phyloP scores from a whole-genome alignment of 2,797 vertebrate genomes.

The Helicolenus hilgendorfi region DNA sequence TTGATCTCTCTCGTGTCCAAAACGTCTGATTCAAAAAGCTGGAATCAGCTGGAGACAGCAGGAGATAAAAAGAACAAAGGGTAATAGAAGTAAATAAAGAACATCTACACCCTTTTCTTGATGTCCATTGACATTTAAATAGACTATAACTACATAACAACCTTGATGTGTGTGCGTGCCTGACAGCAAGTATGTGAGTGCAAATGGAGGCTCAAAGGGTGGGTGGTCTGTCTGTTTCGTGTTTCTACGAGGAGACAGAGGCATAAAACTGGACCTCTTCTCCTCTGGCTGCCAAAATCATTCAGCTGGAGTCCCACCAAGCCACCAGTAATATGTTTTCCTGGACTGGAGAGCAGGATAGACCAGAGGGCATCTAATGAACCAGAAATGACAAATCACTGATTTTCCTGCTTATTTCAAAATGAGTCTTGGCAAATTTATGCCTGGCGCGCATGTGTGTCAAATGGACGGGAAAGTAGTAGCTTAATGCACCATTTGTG shows the following conservation, averaged over 20 bases:
- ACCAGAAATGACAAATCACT: constrained; percentile 61
- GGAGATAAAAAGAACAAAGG: neutral
- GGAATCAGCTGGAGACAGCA: neutral
- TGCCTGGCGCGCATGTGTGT: constrained; percentile 5
- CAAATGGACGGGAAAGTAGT: constrained; percentile 52
- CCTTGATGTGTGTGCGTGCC: neutral
- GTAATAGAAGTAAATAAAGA: neutral
- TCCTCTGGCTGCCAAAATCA: constrained; percentile 38
- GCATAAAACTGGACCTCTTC: constrained; percentile 50
- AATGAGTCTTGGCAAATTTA: constrained; percentile 25
- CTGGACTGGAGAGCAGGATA: constrained; percentile 35
- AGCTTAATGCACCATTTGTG: constrained; percentile 48
- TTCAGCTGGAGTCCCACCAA: constrained; percentile 69
- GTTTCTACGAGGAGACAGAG: constrained; percentile 27
- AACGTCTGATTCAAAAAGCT: neutral
- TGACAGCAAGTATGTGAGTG: neutral
- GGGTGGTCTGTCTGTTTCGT: constrained; percentile 64
- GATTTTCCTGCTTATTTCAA: constrained; percentile 46
- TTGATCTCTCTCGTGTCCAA: neutral
- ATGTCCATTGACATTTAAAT: neutral
- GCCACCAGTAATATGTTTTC: constrained; percentile 61
- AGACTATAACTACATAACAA: neutral
- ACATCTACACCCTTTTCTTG: neutral
- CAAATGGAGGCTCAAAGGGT: constrained; percentile 14
- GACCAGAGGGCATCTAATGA: constrained; percentile 62